Percentiles rank a stretch among this genome's conserved stretches.
Conservation (phyloP, 2,113 vertebrate genomes). For the Vanacampus margaritifer region DNA sequence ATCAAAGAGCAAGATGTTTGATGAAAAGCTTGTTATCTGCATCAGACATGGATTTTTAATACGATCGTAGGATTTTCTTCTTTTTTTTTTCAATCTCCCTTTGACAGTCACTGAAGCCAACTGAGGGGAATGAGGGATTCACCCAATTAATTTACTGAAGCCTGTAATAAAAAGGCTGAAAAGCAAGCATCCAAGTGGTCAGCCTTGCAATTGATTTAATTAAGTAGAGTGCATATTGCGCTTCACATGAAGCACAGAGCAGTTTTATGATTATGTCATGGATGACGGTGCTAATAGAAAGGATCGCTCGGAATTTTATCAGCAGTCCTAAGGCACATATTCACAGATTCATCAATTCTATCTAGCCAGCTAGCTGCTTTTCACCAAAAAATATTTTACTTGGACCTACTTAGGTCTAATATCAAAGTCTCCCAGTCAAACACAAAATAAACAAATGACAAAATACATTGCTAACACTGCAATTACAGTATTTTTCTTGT, state of each 20-base stretch:
- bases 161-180: conserved; percentile 53
- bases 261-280: conserved; percentile 32
- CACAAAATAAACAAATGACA: not conserved
- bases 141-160: conserved; percentile 61
- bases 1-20: conserved; percentile 29
- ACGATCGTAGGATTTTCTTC: conserved; percentile 33
- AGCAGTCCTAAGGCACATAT: conserved; percentile 7
- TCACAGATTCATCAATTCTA: not conserved
- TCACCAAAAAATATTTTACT: not conserved
- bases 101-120: conserved; percentile 54
- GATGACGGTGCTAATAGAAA: conserved; percentile 7
- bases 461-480: not conserved
- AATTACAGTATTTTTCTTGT: not conserved
- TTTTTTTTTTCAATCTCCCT: conserved; percentile 47
- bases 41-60: conserved; percentile 42
- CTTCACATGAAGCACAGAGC: conserved; percentile 14
- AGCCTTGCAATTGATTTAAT: conserved; percentile 55
- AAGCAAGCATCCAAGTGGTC: conserved; percentile 38
- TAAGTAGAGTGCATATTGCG: conserved; percentile 48
- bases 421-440: not conserved
- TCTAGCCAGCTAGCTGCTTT: not conserved
- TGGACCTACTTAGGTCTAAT: not conserved
- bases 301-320: conserved; percentile 19
- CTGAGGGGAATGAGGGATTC: conserved; percentile 55
- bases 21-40: conserved; percentile 21